Base-by-base conservation (phyloP, 2,888 invertebrate genomes). In the Scelioninae gen. 1 region DNA sequence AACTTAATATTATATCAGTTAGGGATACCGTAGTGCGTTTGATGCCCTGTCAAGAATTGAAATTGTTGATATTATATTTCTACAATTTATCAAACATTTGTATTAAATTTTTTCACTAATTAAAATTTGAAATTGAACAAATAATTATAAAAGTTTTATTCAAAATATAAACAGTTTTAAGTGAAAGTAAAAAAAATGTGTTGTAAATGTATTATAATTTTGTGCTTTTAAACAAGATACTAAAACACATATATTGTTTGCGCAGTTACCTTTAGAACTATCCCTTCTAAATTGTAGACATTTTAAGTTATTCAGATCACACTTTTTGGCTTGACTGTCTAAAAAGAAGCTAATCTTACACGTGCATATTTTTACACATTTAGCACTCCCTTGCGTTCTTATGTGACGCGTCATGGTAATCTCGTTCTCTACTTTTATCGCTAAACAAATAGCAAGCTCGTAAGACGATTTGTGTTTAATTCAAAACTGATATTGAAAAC, bases 401-500 rank as follows among this genome's bases (percentile, higher is more conserved):
- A 11, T 16, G 32, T 65, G 56, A 65, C 65, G 75, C 65, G 56
- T 75, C 75, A 75, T 15, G 75, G 7, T 75, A 75, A 63, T 75
- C 55, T 63, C 56, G 11, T 43, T 47, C 63, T 43, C 62, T 51
- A 15, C 58, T 74, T 69, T 83, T 87, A 87, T 86, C 84, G 80
- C 51, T 49, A 79, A 69, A 74, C 69, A 85, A 85, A 84, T 82
- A 84, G 56, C 60, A 75, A 80, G 66, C 56, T 65, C 63, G 32
- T 56, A 65, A 53, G 53, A 68, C 49, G 79, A 66, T 53, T 10
- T 7, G 9, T 32, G 9, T 45, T 8, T 10, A 10, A 9, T 62
- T 62, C 10, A 62, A 63, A 47, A 34, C 29, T 15, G 40, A n/a
- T 29, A 45, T 53, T 68, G 45, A 38, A 43, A 45, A 66, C 16